Evolutionary conservation across 1,140 invertebrate genomes (phyloP), one percentile per base, ranked within the genome.

Genomic region (Drosophila lini): DNA sequence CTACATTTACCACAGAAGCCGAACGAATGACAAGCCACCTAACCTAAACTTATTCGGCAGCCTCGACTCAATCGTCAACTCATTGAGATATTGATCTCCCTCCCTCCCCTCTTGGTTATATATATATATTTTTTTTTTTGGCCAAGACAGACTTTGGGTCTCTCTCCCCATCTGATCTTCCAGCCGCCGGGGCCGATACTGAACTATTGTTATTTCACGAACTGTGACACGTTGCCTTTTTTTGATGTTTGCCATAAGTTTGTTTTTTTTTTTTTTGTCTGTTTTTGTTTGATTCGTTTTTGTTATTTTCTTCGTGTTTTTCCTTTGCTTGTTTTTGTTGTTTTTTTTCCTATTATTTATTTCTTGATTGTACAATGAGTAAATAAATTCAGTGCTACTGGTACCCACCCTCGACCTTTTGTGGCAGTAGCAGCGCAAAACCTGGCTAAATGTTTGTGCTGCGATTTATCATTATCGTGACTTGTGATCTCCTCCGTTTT

Each of bases 391-490:
- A 67, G 52, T 71, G 83, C 83, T 88, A 88, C 83, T 64, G 84
- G 84, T 88, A 83, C 80, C 88, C 88, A 90, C 88, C 88, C 88
- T 91, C 88, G 88, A 90, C 88, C 88, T 90, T 90, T 90, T 88
- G 83, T 83, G 86, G 88, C 80, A 83, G 80, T 81, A 53, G 74
- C 74, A 55, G 52, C 52, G 19, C 52, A 25, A 55, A 55, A 6
- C 22, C 77, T 67, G 83, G 80, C 80, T 88, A 91, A 91, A 91
- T 86, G 85, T 90, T 89, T 75, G 77, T 78, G 64, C 83, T 91
- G 88, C 88, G 88, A 91, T 91, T 91, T 91, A 91, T 88, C 88
- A 91, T 91, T 91, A 91, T 91, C 88, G 88, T 91, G 88, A 91
- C 88, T 91, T 88, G 82, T 89, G 88, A 91, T 91, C 88, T 90